phyloP scores from a whole-genome alignment of 2,888 invertebrate species.

The Melanophora roralis region DNA sequence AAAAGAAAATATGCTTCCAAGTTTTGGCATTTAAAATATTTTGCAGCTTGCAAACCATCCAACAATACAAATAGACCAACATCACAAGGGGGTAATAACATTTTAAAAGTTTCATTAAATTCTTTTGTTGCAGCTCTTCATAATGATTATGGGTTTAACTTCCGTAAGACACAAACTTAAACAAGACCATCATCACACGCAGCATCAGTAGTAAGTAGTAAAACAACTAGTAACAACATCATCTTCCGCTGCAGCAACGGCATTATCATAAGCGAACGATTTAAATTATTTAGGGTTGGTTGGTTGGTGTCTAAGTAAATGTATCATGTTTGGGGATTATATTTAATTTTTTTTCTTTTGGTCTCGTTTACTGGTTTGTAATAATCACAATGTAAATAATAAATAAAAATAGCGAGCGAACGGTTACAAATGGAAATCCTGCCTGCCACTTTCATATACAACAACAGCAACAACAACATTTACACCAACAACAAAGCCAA shows the following conservation, averaged over 20 bases:
- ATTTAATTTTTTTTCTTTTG: slow-evolving; percentile 1
- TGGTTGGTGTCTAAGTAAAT: slow-evolving; percentile 50
- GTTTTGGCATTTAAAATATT: too few relatives aligned
- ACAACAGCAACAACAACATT: slow-evolving; percentile 44
- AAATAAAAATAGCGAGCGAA: slow-evolving; percentile 33
- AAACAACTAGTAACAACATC: slow-evolving; percentile 13
- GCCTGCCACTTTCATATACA: slow-evolving; percentile 52
- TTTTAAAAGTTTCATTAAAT: slow-evolving; percentile 54
- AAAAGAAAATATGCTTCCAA: too few relatives aligned
- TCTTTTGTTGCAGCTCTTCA: slow-evolving; percentile 50
- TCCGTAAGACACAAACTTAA: slow-evolving; percentile 63
- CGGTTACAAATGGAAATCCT: slow-evolving; percentile 45
- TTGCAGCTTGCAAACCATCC: neutral
- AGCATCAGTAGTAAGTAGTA: neutral
- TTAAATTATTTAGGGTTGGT: slow-evolving; percentile 6
- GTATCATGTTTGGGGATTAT: slow-evolving; percentile 18
- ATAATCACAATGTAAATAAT: slow-evolving; percentile 59
- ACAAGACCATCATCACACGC: slow-evolving; percentile 52
- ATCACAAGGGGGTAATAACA: slow-evolving; percentile 37
- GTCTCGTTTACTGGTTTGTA: slow-evolving; percentile 44
- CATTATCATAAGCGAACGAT: slow-evolving; percentile 12
- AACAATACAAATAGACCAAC: slow-evolving; percentile 25
- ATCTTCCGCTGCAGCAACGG: slow-evolving; percentile 12
- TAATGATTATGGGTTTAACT: slow-evolving; percentile 67
- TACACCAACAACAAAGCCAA: too few relatives aligned